Evolutionary conservation across 2,113 vertebrate species (phyloP), one percentile per base, ranked within the genome.

Genomic region (Myxocyprinus asiaticus): DNA sequence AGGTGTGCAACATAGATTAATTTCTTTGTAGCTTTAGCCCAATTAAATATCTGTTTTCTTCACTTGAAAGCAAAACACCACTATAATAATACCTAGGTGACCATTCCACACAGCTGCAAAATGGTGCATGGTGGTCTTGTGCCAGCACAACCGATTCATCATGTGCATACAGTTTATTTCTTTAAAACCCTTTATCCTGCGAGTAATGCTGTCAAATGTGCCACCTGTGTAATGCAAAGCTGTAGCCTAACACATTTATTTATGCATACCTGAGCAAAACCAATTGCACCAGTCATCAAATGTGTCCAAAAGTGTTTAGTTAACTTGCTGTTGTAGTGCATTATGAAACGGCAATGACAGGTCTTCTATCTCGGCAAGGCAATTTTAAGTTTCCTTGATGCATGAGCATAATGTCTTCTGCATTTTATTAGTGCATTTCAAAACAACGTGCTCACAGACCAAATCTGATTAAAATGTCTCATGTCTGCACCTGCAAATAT

Each of bases 31-130:
- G 22, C n/a, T 15, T 0, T n/a, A 7, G 44, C n/a, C 55, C 55
- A 73, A 73, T 73, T 73, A 73, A 73, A 73, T n/a, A 73, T 12
- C n/a, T 3, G 43, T 59, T 59, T 33, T 45, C 42, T 72, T 11
- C 42, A 45, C 33, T 61, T 73, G 43, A 47, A 58, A 73, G 70
- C 43, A 61, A 58, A 73, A 73, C 17, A 6, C 15, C 55, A 45
- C 9, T 44, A 15, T 59, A 47, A 73, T 59, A 45, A 56, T 22
- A 33, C 22, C 22, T 33, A 33, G 22, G 58, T 69, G 65, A 68
- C 62, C 51, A 67, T 42, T 76, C 58, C 47, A 92, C 93, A 92
- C 87, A 88, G 91, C 48, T 77, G 89, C 94, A 92, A 94, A 91
- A 80, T 78, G 78, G 51, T 64, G 67, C 73, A 73, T 65, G 50